phyloP scores from a whole-genome alignment of 23 tunicate species.

The Diplosoma virens region DNA sequence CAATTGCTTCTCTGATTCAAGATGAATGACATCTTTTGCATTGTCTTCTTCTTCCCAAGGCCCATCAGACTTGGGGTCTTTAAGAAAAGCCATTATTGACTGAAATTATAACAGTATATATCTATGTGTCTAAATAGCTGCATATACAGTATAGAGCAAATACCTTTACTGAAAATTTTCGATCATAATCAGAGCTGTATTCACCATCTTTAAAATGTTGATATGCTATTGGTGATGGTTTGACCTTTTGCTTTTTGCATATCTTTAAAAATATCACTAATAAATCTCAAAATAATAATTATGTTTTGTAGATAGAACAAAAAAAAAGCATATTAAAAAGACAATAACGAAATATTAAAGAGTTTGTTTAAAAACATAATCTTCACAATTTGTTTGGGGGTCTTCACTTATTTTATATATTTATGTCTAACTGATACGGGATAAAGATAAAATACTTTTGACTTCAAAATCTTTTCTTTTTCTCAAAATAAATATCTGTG shows the following conservation, averaged over 20 bases:
- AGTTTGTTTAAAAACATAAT: too few relatives aligned
- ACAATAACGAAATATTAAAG: too few relatives aligned
- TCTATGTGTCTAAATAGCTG: background rate
- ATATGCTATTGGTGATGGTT: conserved; percentile 39
- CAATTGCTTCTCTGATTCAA: conserved; percentile 81
- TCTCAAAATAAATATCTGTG: too few relatives aligned
- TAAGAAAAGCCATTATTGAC: conserved; percentile 73
- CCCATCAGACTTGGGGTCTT: conserved; percentile 83
- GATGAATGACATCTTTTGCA: conserved; percentile 87
- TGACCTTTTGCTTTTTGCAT: conserved; percentile 86
- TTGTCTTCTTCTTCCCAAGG: conserved; percentile 94
- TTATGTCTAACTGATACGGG: too few relatives aligned
- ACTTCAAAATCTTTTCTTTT: too few relatives aligned
- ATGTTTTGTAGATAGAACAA: too few relatives aligned
- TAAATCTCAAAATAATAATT: too few relatives aligned
- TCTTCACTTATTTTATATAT: too few relatives aligned
- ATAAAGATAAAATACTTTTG: too few relatives aligned
- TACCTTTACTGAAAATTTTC: conserved; percentile 82
- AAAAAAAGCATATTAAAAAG: too few relatives aligned
- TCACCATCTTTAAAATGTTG: conserved; percentile 96
- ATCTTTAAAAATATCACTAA: conserved; percentile 47
- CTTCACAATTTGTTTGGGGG: too few relatives aligned
- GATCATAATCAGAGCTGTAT: conserved; percentile 78
- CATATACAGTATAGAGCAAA: background rate
- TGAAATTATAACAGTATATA: background rate